These are phyloP conservation scores for Rhinatrema bivittatum DNA, from an alignment of 2,797 vertebrate genomes.

Conservation along the genomic window DNA sequence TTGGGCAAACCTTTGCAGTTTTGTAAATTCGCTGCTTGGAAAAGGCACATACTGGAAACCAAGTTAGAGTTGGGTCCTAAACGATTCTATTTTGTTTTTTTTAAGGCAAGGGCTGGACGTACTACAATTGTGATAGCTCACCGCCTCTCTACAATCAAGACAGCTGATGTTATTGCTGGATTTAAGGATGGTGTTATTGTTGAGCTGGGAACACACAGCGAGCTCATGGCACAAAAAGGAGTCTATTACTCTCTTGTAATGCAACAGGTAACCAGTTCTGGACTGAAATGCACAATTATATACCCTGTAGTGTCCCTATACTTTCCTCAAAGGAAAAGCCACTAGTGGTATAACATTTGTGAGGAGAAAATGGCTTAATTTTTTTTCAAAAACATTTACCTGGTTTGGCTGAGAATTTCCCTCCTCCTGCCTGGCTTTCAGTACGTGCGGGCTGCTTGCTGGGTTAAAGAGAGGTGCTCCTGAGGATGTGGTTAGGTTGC, in stretches of 20 bases:
- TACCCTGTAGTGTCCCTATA: neutral
- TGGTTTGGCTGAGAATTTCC: too few relatives aligned
- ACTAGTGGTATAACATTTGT: neutral
- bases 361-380: neutral
- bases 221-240: slow-evolving; percentile 62
- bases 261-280: slow-evolving; percentile 56
- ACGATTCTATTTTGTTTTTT: too few relatives aligned
- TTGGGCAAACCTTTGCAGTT: too few relatives aligned
- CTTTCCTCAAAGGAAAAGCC: neutral
- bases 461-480: too few relatives aligned
- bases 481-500: too few relatives aligned
- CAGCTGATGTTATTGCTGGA: slow-evolving; percentile 61
- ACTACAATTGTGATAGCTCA: slow-evolving; percentile 69
- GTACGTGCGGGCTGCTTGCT: too few relatives aligned
- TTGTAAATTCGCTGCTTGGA: too few relatives aligned
- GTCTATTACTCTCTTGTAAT: slow-evolving; percentile 61
- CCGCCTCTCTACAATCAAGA: slow-evolving; percentile 58
- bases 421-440: too few relatives aligned
- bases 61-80: too few relatives aligned
- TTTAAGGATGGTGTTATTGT: slow-evolving; percentile 53
- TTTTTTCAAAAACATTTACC: too few relatives aligned
- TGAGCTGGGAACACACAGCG: slow-evolving; percentile 56
- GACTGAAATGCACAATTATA: too few relatives aligned
- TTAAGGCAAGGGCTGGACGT: slow-evolving; percentile 59
- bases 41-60: too few relatives aligned